phyloP scores from a whole-genome alignment of 2,797 vertebrate genomes.

The Lepus townsendii region DNA sequence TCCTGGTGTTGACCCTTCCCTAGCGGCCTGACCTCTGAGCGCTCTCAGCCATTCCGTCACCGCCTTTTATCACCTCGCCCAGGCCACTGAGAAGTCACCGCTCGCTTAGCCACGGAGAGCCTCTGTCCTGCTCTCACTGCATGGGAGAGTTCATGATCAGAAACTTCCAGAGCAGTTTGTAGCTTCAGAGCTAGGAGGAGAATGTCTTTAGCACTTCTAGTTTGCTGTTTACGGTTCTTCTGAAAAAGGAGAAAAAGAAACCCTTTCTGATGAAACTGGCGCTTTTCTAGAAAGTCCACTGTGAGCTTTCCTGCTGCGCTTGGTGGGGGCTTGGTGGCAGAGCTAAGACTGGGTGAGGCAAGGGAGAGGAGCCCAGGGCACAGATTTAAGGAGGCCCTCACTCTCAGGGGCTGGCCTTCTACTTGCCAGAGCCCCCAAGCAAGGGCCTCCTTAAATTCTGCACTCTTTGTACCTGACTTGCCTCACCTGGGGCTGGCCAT shows the following conservation, averaged over 20 bases:
- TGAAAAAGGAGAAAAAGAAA: background rate
- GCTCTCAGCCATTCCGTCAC: fast-evolving
- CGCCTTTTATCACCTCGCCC: background rate
- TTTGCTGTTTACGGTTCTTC: background rate
- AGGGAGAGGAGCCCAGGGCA: background rate
- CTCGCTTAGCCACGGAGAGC: background rate
- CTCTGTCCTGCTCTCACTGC: background rate
- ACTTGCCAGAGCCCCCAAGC: background rate
- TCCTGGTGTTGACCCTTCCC: background rate
- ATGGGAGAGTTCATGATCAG: background rate
- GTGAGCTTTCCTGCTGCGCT: background rate
- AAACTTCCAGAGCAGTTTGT: background rate
- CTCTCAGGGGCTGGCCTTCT: background rate
- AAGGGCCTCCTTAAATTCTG: background rate
- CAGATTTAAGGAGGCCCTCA: background rate
- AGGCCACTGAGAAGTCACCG: background rate
- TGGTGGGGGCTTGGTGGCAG: background rate
- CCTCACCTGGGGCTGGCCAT: background rate
- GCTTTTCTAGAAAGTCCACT: background rate
- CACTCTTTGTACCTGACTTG: background rate
- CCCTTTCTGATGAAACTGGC: background rate
- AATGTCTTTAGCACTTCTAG: background rate
- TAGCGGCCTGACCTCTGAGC: background rate
- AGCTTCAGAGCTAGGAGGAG: constrained; percentile 21
- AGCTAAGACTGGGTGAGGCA: background rate